These are phyloP conservation scores for Homarus americanus DNA, from an alignment of 1,140 invertebrate genomes.

Conservation along the genomic window DNA sequence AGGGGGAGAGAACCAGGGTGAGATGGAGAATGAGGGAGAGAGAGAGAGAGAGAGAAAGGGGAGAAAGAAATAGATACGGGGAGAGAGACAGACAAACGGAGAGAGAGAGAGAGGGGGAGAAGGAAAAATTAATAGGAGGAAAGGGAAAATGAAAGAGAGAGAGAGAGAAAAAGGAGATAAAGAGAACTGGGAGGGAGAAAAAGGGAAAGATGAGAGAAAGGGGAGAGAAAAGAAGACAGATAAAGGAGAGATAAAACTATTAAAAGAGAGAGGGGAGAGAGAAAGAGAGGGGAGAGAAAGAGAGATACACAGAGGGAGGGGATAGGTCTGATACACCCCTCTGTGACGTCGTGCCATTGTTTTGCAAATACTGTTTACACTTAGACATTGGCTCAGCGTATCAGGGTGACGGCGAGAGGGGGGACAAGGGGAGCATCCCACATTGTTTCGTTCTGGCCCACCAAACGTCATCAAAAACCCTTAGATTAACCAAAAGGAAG, in stretches of 20 bases:
- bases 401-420: slow-evolving; percentile 29
- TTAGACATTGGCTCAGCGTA: slow-evolving; percentile 25
- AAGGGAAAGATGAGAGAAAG: no score
- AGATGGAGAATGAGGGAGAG: slow-evolving; percentile 5
- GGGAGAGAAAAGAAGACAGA: no score
- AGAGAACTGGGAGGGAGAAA: no score
- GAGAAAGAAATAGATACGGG: no score
- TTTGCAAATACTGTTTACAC: slow-evolving; percentile 16
- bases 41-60: background rate
- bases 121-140: slow-evolving; percentile 10
- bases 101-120: slow-evolving; percentile 10
- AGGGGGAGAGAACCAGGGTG: no score
- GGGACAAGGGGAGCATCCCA: background rate
- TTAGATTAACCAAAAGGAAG: no score
- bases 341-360: slow-evolving; percentile 5
- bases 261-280: slow-evolving; percentile 45
- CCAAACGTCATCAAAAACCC: no score
- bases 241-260: no score
- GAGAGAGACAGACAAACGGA: no score
- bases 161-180: slow-evolving; percentile 41
- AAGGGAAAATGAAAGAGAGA: slow-evolving; percentile 24
- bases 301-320: background rate
- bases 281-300: background rate
- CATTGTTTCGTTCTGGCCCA: background rate
- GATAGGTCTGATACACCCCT: background rate